Percentiles rank a stretch among this genome's conserved stretches.
Conservation (phyloP, 2,797 vertebrate species). For the Eutrigla gurnardus region DNA sequence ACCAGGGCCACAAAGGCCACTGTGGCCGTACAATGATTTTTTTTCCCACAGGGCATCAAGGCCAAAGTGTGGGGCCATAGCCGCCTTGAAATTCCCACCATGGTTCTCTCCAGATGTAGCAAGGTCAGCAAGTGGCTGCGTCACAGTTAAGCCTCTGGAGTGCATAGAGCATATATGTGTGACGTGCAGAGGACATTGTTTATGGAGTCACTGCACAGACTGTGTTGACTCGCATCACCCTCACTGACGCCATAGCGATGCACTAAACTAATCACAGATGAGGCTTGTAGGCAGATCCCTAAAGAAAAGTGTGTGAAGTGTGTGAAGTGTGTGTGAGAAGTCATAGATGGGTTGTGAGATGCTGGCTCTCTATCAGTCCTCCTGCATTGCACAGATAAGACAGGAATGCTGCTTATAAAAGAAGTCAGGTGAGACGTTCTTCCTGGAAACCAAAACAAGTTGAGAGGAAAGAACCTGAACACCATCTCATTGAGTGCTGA, state of each 20-base stretch:
- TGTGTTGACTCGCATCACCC: slow-evolving; percentile 41
- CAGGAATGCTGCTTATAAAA: slow-evolving; percentile 61
- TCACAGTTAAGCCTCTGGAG: slow-evolving; percentile 3
- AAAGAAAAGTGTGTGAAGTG: slow-evolving; percentile 28
- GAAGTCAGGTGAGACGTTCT: slow-evolving; percentile 38
- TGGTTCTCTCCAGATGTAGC: background rate
- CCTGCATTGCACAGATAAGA: slow-evolving; percentile 67
- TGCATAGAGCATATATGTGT: background rate
- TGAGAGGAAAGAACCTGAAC: slow-evolving; percentile 15
- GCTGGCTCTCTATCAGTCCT: slow-evolving; percentile 49
- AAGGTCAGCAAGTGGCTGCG: background rate
- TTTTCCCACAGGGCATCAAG: no score
- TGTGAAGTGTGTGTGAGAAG: slow-evolving; percentile 11
- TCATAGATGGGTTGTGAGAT: slow-evolving; percentile 39
- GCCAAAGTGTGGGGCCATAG: no score
- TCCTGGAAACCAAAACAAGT: slow-evolving; percentile 42
- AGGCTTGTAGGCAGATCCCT: slow-evolving; percentile 45
- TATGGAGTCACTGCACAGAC: slow-evolving; percentile 10
- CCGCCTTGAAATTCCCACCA: no score
- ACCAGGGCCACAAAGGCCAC: no score
- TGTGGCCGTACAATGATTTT: no score
- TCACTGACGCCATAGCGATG: slow-evolving; percentile 31
- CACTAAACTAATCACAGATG: slow-evolving; percentile 52
- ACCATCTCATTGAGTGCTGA: background rate
- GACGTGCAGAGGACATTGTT: background rate